Conservation (phyloP, 2,113 vertebrate species). For the Mirounga angustirostris region DNA sequence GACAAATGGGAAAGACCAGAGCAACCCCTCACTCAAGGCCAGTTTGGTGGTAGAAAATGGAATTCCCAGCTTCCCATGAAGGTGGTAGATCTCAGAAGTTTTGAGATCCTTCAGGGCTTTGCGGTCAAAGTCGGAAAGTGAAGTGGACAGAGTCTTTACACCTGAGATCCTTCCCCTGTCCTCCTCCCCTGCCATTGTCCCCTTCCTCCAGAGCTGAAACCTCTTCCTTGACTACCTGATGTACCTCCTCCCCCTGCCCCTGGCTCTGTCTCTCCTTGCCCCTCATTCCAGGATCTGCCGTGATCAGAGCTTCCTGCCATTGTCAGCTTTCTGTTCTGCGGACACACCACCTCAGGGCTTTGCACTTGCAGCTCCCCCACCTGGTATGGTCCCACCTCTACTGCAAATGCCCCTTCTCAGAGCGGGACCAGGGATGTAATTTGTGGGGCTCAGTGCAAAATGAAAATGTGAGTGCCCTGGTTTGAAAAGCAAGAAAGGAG, state of each 20-base stretch:
- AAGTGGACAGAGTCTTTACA: neutral
- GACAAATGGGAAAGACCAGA: neutral
- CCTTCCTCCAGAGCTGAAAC: neutral
- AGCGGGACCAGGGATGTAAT: neutral
- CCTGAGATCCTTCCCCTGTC: fast-evolving
- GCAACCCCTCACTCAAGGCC: too few relatives aligned
- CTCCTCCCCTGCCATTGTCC: too few relatives aligned
- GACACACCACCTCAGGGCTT: neutral
- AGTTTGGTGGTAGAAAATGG: neutral
- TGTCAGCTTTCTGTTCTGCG: neutral
- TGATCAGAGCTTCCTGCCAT: neutral
- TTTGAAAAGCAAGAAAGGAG: neutral
- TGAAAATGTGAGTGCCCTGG: neutral
- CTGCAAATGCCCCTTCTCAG: neutral
- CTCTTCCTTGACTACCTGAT: neutral
- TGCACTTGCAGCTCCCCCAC: neutral
- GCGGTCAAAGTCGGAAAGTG: neutral
- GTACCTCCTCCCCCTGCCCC: neutral
- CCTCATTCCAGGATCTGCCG: neutral
- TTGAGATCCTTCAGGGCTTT: neutral
- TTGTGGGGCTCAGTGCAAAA: neutral
- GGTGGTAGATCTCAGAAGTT: neutral
- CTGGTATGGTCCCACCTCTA: neutral
- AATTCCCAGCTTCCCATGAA: neutral
- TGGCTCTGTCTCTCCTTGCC: neutral